Evolutionary conservation across 2,797 vertebrate species (phyloP).

Genomic region (Oceanodroma leucorhoa): DNA sequence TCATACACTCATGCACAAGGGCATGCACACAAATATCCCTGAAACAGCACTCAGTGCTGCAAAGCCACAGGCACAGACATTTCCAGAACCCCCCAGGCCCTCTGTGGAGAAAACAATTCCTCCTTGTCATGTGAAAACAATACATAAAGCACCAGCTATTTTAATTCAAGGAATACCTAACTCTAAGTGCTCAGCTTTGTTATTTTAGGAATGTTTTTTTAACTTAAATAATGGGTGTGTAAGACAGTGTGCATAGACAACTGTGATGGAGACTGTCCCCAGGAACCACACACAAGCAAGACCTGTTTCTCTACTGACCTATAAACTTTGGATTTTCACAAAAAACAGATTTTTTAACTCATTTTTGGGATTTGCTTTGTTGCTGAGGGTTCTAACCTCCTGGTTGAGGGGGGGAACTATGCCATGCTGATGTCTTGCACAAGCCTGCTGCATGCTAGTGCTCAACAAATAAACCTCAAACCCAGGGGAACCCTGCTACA

Average conservation of each 20-base stretch:
- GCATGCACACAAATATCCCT: not conserved
- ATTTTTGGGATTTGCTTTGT: not conserved
- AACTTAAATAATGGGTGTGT: not conserved
- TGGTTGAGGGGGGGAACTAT: accelerated
- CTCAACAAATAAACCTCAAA: not conserved
- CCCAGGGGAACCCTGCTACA: not conserved
- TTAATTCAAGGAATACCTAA: not conserved
- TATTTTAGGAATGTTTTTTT: not conserved
- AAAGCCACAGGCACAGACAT: not conserved
- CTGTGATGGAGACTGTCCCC: not conserved
- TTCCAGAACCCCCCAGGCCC: not conserved
- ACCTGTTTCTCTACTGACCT: not conserved
- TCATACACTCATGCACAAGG: not conserved
- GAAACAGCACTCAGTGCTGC: not conserved
- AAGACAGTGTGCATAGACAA: not conserved
- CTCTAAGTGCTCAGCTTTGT: not conserved
- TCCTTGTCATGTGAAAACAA: not conserved
- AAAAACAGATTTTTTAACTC: not conserved
- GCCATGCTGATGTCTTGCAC: not conserved
- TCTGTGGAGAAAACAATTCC: not conserved
- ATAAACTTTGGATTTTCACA: not conserved
- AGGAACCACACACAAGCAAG: not conserved
- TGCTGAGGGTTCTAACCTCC: not conserved
- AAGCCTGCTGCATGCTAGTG: not conserved
- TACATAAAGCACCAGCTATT: not conserved